phyloP scores from a whole-genome alignment of 2,113 vertebrate genomes.

The Camelus bactrianus region DNA sequence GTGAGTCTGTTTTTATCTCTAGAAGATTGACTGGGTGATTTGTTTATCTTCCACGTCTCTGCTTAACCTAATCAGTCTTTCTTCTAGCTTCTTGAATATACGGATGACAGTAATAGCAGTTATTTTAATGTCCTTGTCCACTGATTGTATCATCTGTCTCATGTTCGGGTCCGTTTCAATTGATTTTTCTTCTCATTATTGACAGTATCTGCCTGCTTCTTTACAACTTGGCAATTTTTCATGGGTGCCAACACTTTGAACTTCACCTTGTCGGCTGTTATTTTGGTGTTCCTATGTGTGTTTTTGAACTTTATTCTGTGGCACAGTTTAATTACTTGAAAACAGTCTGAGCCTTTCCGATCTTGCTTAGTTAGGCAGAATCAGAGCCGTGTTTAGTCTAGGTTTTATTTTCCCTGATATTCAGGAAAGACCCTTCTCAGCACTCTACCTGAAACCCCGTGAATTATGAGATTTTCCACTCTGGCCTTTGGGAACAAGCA shows the following conservation, averaged over 20 bases:
- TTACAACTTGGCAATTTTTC: not conserved
- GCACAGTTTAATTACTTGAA: slow-evolving; percentile 19
- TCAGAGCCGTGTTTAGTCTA: not conserved
- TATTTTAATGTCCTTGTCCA: not conserved
- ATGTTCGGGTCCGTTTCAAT: not conserved
- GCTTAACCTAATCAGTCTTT: not conserved
- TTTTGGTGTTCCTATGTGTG: not conserved
- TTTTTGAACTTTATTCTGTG: slow-evolving; percentile 12
- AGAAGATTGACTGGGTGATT: not conserved
- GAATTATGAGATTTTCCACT: not conserved
- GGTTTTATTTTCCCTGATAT: not conserved
- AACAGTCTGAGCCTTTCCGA: not conserved
- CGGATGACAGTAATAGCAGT: not conserved
- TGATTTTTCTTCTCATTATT: not conserved
- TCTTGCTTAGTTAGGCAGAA: not conserved
- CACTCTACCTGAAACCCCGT: not conserved
- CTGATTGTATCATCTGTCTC: not conserved
- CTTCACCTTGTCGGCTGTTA: not conserved
- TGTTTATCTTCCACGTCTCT: not conserved
- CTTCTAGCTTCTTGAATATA: not conserved
- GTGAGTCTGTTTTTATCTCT: not conserved
- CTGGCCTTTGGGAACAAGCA: not conserved
- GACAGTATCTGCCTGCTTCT: not conserved
- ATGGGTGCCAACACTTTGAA: not conserved
- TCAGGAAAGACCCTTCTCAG: not conserved